Evolutionary conservation across 2,113 vertebrate species (phyloP).

Genomic region (Corythoichthys intestinalis): DNA sequence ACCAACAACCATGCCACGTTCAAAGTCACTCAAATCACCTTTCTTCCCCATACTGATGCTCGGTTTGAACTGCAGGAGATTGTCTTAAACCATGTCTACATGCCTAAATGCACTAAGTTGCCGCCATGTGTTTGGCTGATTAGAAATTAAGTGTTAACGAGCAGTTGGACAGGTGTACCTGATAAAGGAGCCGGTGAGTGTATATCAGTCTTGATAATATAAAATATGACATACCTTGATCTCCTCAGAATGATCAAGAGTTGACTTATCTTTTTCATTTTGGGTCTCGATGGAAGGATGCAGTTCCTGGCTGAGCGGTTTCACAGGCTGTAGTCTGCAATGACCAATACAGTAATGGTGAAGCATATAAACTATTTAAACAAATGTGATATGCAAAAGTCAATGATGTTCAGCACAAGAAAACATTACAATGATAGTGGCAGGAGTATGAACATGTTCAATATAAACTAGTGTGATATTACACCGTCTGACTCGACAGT

Average conservation of each 20-base stretch:
- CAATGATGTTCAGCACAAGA: background rate
- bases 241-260: slow-evolving; percentile 16
- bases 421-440: background rate
- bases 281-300: slow-evolving; percentile 49
- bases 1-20: no score
- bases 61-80: no score
- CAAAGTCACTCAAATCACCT: no score
- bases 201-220: background rate
- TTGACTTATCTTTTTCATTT: slow-evolving; percentile 50
- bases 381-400: background rate
- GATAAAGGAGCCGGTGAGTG: no score
- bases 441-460: background rate
- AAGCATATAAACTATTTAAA: background rate
- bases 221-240: slow-evolving; percentile 45
- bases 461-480: background rate
- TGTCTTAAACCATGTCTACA: no score
- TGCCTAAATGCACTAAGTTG: no score
- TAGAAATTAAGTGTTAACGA: no score
- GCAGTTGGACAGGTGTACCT: no score
- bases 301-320: slow-evolving; percentile 79
- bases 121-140: no score
- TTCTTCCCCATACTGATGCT: no score
- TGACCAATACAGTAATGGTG: background rate
- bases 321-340: slow-evolving; percentile 87
- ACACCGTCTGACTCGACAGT: background rate